Base-by-base conservation (phyloP, 2,797 vertebrate species). In the Arrhamphus sclerolepis region DNA sequence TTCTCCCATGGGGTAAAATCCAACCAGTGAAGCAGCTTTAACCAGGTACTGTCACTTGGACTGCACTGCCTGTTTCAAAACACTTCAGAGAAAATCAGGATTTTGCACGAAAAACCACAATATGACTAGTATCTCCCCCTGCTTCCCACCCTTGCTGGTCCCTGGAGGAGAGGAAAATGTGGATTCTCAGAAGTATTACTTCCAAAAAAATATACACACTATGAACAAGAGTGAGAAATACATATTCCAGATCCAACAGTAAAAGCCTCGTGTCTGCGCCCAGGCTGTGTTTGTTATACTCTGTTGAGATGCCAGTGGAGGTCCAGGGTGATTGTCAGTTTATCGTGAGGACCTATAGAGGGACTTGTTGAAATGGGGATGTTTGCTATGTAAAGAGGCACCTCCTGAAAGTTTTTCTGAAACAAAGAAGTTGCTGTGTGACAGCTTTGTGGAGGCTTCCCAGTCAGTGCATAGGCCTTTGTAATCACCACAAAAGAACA, bases 401-500 rank as follows among this genome's bases (percentile, higher is more conserved):
- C 81, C 85, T 87, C 87, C 78, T 71, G 75, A 84, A 86, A 80
- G 78, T 80, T 80, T 47, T 46, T 60, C 60, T 61, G 41, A 64
- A 82, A 87, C 82, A 89, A 90, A 88, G 78, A 71, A 77, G 70
- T 74, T 7, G 56, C 77, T 87, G 82, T 87, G 81, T 83, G 83
- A 83, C 82, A 81, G 75, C 77, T 76, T 34, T 54, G 75, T 77
- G 63, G 81, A 87, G 66, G 76, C 75, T 62, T 78, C 76, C 71
- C 73, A 79, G 82, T 87, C 66, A 57, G 72, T 70, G 71, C 68
- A 70, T 51, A 65, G 72, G 76, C 75, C 72, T 88, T 92, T 91
- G 91, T 90, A 86, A 89, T 90, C 73, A 85, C 87, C 88, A 82
- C 90, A 91, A 89, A 86, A 86, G 82, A 86, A 88, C 87, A 91